Base-by-base conservation (phyloP, 2,113 vertebrate genomes). In the Galeopterus variegatus region DNA sequence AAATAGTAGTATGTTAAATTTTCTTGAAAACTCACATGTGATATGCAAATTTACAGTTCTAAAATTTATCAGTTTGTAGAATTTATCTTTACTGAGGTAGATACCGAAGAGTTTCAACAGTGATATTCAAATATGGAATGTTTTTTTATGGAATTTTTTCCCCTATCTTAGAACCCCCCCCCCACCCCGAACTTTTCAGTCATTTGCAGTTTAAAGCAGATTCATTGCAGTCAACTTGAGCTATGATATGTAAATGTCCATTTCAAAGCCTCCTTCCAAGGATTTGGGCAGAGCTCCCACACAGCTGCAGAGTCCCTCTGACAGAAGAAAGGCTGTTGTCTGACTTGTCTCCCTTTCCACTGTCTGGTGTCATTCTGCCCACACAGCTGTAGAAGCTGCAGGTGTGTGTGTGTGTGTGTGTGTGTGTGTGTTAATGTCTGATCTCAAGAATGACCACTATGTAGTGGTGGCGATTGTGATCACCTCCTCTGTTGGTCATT, bases 351-450 rank as follows among this genome's bases (percentile, higher is more conserved):
- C 36, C 5, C 23, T 31, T 3, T 33, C 13, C 10, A 31, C 23
- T 21, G 8, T 7, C 8, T 41, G 12, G 33, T 60, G 45, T 36
- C 21, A 56, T 17, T 50, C 28, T 9, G 15, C 77, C 45, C 79
- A 79, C 23, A 24, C 84, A 96, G 91, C 91, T 93, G 96, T 45
- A 64, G 93, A 82, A 81, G 62, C 72, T 90, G 76, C 94, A 96
- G 90, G 93, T 58, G 84, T 92, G 65, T 56, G 64, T 69, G 67
- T 15, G 65, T 56, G 64, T 69, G 67, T 15, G 18, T 69, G 93
- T 58, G 84, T 92, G 65, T 56, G 64, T 69, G 67, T 15, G 18
- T 69, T 87, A 33, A 86, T 69, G 86, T 79, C 45, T 79, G 64
- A 23, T 64, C 21, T 76, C 58, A 31, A 28, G 67, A 94, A 88